Base-by-base conservation (phyloP, 2,797 vertebrate genomes). In the Odontamblyopus rebecca region DNA sequence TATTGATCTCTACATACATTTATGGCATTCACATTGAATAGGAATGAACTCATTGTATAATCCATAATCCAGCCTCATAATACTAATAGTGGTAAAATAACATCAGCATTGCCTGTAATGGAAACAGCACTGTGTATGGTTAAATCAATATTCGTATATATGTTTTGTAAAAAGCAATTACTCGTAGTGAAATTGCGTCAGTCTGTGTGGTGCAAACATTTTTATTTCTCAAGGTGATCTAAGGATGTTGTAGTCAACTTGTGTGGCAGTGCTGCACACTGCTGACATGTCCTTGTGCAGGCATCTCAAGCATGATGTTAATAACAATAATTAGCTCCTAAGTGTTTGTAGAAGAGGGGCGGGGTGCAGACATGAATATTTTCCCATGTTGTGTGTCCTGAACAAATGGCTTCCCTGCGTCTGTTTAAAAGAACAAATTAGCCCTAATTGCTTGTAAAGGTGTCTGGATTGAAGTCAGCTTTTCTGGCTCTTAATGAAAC, bases 281-380 rank as follows among this genome's bases (percentile, higher is more conserved):
- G 89, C 88, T 93, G 93, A 93, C 91, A 92, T 89, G 93, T 92
- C 94, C 94, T 93, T 94, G 93, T 90, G 81, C 88, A 91, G 87
- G 87, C 92, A 95, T 93, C 92, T 95, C 92, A 94, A 93, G 91
- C 92, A 91, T 94, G 92, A 93, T 93, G 93, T 85, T 94, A 94
- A 94, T 94, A 94, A 94, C 92, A 93, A 94, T 94, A 94, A 94
- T 95, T 94, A 94, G 91, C 89, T 92, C 87, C 89, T 91, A 93
- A 93, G 92, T 92, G 93, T 94, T 91, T 91, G 89, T 71, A 57
- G 84, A 89, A 19, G 69, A 76, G 79, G 57, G 82, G 88, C 89
- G 91, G 92, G 91, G 89, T 79, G 87, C 82, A 88, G 89, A 93
- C 91, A 91, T 94, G 92, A 93, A 94, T 93, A 93, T 94, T 94